phyloP scores from a whole-genome alignment of 2,113 vertebrate species.

The Willisornis vidua region DNA sequence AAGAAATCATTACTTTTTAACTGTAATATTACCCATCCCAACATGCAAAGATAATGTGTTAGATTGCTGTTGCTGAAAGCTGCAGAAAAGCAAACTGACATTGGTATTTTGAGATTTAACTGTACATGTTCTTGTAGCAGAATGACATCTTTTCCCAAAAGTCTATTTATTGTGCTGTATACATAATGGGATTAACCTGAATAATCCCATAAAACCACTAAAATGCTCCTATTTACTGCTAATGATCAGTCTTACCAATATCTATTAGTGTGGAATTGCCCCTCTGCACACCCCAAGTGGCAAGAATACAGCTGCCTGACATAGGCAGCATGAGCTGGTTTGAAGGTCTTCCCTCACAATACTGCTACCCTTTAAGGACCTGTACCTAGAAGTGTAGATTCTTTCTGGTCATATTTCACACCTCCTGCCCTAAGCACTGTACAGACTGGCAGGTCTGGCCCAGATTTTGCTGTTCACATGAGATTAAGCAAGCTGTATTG shows the following conservation, averaged over 20 bases:
- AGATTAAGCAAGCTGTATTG: not conserved
- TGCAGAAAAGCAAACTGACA: not conserved
- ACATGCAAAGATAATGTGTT: not conserved
- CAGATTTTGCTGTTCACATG: not conserved
- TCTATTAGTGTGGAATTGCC: not conserved
- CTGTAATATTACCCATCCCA: not conserved
- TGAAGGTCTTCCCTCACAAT: not conserved
- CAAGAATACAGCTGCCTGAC: not conserved
- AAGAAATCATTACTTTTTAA: not conserved
- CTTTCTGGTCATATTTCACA: not conserved
- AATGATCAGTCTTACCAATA: not conserved
- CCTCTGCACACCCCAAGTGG: not conserved
- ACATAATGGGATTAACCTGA: not conserved
- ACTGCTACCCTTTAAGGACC: not conserved
- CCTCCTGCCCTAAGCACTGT: not conserved
- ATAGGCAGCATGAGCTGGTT: not conserved
- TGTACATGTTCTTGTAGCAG: not conserved
- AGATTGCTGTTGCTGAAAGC: not conserved
- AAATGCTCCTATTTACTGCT: not conserved
- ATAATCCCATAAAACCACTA: not conserved
- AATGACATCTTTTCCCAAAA: not conserved
- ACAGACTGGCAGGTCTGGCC: not conserved
- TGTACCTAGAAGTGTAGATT: not conserved
- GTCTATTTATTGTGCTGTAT: not conserved
- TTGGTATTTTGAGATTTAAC: not conserved